Evolutionary conservation across 2,113 vertebrate species (phyloP), one percentile per base, ranked within the genome.

Genomic region (Pygoscelis adeliae): DNA sequence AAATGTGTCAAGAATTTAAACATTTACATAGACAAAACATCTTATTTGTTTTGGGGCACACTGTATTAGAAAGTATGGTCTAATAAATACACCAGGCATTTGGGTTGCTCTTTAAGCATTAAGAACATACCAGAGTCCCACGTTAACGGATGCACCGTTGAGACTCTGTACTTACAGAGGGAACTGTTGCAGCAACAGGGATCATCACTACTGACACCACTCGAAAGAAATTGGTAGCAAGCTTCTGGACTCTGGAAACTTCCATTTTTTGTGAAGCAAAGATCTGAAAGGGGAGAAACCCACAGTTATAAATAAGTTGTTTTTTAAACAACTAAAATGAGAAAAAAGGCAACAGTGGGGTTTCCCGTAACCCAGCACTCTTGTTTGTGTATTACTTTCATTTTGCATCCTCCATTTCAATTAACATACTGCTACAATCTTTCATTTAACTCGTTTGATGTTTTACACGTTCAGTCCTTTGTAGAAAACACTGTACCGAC

Each of bases 121-220:
- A 21, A 25, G 52, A 29, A 49, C 7, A 4, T 2, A 29, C 4
- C 27, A 9, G 22, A 32, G 50, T 1, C 58, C 6, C 5, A 6
- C 34, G 42, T 10, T 25, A 58, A 34, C 1, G 15, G 38, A 4
- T 0, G 3, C 38, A 7, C 8, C 22, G 4, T 9, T 17, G 38
- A 22, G 47, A 10, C 29, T 17, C 2, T 0, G 34, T 65, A 99
- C 99, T 98, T 93, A 99, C 99, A 1, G 99, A 99, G 10, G 99
- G 99, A 7, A 99, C 99, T 0, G 98, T 95, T 2, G 99, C 99
- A 15, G 99, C 99, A 23, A 99, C 29, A 10, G 99, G 99, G 50
- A 99, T 95, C 99, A 99, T 99, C 46, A 99, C 15, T 23, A 99
- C 42, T 0, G 99, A 99, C 20, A 99, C 16, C 1, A 79, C 97